Conservation (phyloP, 37 sponge, comb jelly and placozoan genomes). For the Lycopodina hypogea region DNA sequence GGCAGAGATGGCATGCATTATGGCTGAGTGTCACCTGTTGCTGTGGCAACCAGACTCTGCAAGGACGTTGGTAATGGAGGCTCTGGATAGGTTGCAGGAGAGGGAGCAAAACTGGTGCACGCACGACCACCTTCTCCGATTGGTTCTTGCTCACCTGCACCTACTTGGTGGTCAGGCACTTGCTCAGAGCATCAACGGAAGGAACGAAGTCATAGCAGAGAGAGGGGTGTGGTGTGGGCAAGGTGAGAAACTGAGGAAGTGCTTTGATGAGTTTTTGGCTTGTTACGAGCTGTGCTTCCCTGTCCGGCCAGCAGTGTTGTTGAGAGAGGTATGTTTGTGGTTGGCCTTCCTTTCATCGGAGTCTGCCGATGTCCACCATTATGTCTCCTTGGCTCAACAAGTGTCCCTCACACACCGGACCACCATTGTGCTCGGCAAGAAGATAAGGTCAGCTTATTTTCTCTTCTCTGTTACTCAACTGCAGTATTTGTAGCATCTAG, state of each 20-base stretch:
- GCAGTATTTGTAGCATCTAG: not conserved
- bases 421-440: slow-evolving; percentile 26
- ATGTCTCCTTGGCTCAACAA: slow-evolving; percentile 2
- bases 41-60: slow-evolving; percentile 13
- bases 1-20: not conserved
- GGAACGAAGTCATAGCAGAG: not conserved
- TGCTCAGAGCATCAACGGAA: not conserved
- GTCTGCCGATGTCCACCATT: slow-evolving; percentile 19
- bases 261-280: slow-evolving; percentile 17
- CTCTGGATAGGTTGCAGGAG: not conserved
- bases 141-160: not conserved
- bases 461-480: not conserved
- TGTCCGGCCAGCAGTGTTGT: not conserved
- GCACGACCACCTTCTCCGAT: not conserved
- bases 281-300: slow-evolving; percentile 40
- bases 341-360: slow-evolving; percentile 5
- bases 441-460: slow-evolving; percentile 9
- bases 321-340: slow-evolving; percentile 35
- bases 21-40: not conserved
- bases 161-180: not conserved
- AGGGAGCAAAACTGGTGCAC: not conserved
- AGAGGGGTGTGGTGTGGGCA: slow-evolving; percentile 4
- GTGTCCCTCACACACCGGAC: slow-evolving; percentile 34
- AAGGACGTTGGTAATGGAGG: not conserved
- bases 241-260: not conserved